Evolutionary conservation across 1,140 invertebrate genomes (phyloP).

Genomic region (Drosophila nebulosa): DNA sequence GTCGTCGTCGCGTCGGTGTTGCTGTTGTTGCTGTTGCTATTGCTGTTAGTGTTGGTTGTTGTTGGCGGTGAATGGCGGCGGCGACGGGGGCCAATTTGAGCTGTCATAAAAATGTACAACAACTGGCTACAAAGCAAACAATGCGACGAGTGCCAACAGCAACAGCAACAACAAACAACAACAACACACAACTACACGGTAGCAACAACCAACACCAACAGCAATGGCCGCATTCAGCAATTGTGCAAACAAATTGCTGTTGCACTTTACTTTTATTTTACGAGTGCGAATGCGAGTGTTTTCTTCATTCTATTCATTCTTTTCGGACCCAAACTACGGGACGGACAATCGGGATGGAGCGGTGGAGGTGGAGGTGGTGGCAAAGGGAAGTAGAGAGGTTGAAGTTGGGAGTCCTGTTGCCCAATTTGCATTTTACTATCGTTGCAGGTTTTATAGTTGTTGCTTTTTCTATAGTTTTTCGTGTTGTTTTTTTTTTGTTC

Average conservation of each 20-base stretch:
- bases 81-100: constrained; percentile 76
- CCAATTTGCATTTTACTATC: constrained; percentile 78
- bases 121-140: constrained; percentile 76
- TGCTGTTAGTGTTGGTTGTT: neutral
- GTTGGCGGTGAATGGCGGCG: constrained; percentile 15
- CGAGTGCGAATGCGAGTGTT: constrained; percentile 73
- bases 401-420: constrained; percentile 18
- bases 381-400: too few relatives aligned
- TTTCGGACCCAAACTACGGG: constrained; percentile 33
- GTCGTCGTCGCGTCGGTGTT: constrained; percentile 27
- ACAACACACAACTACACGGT: constrained; percentile 27
- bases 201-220: constrained; percentile 43
- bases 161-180: constrained; percentile 39
- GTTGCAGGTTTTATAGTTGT: constrained; percentile 75
- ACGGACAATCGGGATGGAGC: neutral
- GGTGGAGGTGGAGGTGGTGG: neutral
- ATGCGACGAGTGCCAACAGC: constrained; percentile 76
- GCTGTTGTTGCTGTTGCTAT: neutral
- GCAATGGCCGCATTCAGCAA: constrained; percentile 75
- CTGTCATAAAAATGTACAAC: constrained; percentile 78
- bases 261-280: constrained; percentile 79
- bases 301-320: constrained; percentile 30
- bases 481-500: neutral
- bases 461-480: constrained; percentile 39
- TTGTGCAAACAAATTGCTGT: constrained; percentile 78